Conservation (phyloP, 2,113 vertebrate genomes). For the Saguinus midas region DNA sequence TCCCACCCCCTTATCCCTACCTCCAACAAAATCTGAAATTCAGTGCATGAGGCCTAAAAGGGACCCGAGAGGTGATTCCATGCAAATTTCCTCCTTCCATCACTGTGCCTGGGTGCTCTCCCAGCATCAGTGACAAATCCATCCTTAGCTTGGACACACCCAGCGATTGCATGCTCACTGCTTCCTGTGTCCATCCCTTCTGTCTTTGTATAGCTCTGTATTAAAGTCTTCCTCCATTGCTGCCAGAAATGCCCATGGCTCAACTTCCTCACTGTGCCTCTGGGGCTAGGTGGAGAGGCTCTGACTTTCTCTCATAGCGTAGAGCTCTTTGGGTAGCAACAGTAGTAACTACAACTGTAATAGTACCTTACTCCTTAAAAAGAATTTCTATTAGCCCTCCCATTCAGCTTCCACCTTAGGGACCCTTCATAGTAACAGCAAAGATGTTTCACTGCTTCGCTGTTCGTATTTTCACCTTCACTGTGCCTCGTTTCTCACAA, state of each 20-base stretch:
- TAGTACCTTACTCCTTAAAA: background rate
- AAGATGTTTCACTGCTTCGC: background rate
- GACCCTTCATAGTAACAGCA: background rate
- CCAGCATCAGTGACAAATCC: background rate
- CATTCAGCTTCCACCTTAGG: background rate
- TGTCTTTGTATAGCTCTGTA: background rate
- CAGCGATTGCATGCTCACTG: background rate
- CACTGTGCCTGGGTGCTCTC: background rate
- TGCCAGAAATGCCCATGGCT: background rate
- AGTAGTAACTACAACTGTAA: no score
- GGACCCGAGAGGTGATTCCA: background rate
- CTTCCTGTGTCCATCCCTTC: background rate
- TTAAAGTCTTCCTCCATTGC: background rate
- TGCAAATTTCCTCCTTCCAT: background rate
- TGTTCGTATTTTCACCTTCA: background rate
- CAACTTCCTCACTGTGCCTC: background rate
- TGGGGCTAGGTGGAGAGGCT: background rate
- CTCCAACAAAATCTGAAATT: background rate
- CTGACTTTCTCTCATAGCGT: background rate
- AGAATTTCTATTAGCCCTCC: background rate
- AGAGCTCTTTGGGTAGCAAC: background rate
- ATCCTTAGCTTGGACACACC: background rate
- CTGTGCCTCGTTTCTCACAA: background rate
- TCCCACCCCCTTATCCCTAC: background rate
- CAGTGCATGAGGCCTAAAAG: background rate